A percentile compares a stretch with the other conserved stretches of the same genome.
phyloP scores from a whole-genome alignment of 2,113 vertebrate genomes.

The Copsychus sechellarum region DNA sequence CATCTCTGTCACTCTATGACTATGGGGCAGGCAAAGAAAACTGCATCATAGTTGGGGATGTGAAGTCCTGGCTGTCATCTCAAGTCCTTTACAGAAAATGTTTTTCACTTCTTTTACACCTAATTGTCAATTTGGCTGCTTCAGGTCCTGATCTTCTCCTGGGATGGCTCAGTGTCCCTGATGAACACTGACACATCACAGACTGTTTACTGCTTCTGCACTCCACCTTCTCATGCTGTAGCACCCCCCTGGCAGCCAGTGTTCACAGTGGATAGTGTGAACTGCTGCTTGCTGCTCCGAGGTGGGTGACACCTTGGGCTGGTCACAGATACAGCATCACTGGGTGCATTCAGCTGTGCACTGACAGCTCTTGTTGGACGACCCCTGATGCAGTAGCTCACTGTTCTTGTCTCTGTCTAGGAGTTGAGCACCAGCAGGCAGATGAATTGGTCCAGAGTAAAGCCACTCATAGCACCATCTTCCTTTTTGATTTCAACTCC shows the following conservation, averaged over 20 bases:
- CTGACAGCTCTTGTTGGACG: neutral
- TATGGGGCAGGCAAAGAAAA: neutral
- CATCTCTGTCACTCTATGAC: neutral
- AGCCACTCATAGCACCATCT: constrained; percentile 33
- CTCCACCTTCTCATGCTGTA: constrained; percentile 51
- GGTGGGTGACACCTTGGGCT: constrained; percentile 61
- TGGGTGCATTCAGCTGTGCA: neutral
- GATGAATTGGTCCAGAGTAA: neutral
- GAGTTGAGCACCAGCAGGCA: neutral
- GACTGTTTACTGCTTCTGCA: constrained; percentile 71
- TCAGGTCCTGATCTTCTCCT: constrained; percentile 80
- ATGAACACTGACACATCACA: constrained; percentile 71
- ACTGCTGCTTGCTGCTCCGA: constrained; percentile 75
- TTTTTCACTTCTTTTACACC: neutral
- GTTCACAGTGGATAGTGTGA: constrained; percentile 69
- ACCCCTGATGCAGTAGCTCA: neutral
- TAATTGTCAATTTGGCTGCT: neutral
- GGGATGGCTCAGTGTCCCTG: constrained; percentile 76
- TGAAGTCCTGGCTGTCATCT: neutral
- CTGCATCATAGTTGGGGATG: too few relatives aligned
- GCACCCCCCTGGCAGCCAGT: constrained; percentile 76
- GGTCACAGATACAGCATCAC: neutral
- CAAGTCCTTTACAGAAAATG: neutral
- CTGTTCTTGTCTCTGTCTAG: constrained; percentile 20
- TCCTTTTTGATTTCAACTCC: constrained; percentile 65